A percentile compares a stretch with the other conserved stretches of the same genome.
Conservation (phyloP, 2,797 vertebrate genomes). For the Enteromius anoplus region DNA sequence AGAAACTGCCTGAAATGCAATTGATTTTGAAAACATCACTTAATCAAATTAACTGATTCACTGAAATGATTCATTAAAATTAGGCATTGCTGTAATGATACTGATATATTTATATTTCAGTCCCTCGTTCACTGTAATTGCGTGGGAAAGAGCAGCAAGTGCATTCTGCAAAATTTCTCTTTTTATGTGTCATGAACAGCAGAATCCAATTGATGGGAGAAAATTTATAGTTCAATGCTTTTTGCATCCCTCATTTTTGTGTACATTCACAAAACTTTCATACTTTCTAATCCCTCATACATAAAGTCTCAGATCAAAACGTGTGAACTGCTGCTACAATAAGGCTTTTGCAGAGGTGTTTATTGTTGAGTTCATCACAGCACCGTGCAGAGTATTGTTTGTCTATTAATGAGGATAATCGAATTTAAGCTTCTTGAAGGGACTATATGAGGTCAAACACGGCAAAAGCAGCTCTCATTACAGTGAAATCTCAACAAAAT, state of each 20-base stretch:
- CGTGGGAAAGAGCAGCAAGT: not conserved
- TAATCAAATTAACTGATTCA: not conserved
- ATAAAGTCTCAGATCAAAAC: not conserved
- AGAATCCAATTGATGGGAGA: not conserved
- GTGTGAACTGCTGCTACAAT: not conserved
- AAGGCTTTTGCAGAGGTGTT: not conserved
- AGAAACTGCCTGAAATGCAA: not conserved
- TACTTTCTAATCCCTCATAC: not conserved
- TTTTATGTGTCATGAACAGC: not conserved
- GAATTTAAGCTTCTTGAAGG: constrained; percentile 10
- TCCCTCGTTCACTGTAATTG: not conserved
- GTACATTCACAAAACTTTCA: not conserved
- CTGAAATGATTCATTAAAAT: not conserved
- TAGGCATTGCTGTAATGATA: not conserved
- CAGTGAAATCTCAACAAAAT: not conserved
- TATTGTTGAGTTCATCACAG: not conserved
- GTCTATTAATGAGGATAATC: constrained; percentile 24
- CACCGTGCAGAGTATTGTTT: constrained; percentile 5
- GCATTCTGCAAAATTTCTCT: not conserved
- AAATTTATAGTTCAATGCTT: not conserved
- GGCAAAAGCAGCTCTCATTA: not conserved
- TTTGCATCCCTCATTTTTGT: not conserved
- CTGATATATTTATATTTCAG: not conserved
- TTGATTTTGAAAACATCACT: not conserved
- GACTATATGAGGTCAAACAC: not conserved